Conservation (phyloP, 2,113 vertebrate genomes). For the Protomyctophum bolini region DNA sequence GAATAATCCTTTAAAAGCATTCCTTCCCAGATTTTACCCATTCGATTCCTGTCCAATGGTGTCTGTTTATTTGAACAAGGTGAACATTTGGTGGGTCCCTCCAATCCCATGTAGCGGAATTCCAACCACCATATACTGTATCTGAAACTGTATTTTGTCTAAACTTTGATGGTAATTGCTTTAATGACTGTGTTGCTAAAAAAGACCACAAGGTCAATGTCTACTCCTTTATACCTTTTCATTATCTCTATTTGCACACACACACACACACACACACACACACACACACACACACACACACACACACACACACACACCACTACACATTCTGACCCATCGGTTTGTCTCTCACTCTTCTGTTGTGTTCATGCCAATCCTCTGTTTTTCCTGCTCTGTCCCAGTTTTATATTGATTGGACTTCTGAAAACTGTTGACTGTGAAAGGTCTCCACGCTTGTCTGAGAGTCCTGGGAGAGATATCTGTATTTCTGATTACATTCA, state of each 20-base stretch:
- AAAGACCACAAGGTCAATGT: not conserved
- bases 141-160: too few species aligned
- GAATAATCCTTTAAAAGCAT: slow-evolving; percentile 44
- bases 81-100: not conserved
- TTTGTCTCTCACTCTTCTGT: not conserved
- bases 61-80: not conserved
- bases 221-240: not conserved
- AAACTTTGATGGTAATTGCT: not conserved
- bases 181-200: not conserved
- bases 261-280: not conserved
- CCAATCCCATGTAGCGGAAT: not conserved
- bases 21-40: slow-evolving; percentile 15
- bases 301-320: too few species aligned
- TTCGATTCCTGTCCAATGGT: not conserved
- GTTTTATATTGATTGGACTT: not conserved
- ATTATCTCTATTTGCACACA: not conserved
- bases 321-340: not conserved
- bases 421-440: not conserved
- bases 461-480: not conserved
- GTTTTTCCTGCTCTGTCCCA: not conserved
- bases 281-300: not conserved
- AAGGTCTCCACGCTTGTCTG: slow-evolving; percentile 10
- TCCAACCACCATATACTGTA: too few species aligned
- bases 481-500: slow-evolving; percentile 6
- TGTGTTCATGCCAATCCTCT: not conserved